Evolutionary conservation across 2,888 invertebrate species (phyloP).

Genomic region (Melieria picta): DNA sequence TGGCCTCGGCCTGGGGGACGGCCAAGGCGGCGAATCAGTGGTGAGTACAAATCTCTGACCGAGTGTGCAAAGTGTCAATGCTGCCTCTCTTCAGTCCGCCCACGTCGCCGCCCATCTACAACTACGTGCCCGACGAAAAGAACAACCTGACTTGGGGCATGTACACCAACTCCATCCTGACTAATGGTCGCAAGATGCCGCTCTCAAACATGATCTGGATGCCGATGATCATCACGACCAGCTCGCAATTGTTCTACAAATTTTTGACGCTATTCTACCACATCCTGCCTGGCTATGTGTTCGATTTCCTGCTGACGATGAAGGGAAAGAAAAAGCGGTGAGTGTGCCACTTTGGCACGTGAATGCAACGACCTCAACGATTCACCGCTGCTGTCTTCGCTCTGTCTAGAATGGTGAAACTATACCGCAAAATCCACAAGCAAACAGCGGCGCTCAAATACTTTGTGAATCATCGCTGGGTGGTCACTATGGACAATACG

Average conservation of each 20-base stretch:
- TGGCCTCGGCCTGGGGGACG: slow-evolving; percentile 66
- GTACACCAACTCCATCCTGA: slow-evolving; percentile 65
- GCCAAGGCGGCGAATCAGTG: slow-evolving; percentile 51
- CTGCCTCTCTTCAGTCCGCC: slow-evolving; percentile 27
- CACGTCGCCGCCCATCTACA: slow-evolving; percentile 69
- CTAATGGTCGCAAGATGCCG: slow-evolving; percentile 69
- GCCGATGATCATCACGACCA: slow-evolving; percentile 68
- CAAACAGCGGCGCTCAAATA: slow-evolving; percentile 78
- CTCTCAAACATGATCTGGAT: slow-evolving; percentile 76
- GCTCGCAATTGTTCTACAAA: slow-evolving; percentile 63
- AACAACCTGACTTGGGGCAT: slow-evolving; percentile 85
- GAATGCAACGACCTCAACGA: neutral
- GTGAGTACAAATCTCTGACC: slow-evolving; percentile 13
- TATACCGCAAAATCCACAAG: slow-evolving; percentile 83
- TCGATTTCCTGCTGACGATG: slow-evolving; percentile 67
- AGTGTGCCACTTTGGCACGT: slow-evolving; percentile 30
- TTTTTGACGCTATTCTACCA: slow-evolving; percentile 71
- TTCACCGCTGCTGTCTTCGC: slow-evolving; percentile 4
- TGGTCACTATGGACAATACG: slow-evolving; percentile 74
- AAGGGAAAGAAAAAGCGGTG: slow-evolving; percentile 59
- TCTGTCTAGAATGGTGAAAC: slow-evolving; percentile 73
- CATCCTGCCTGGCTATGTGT: slow-evolving; percentile 72
- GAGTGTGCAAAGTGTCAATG: neutral
- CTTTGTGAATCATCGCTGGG: slow-evolving; percentile 79
- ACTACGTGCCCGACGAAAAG: slow-evolving; percentile 83